Evolutionary conservation across 2,113 vertebrate species (phyloP), one percentile per base, ranked within the genome.

Genomic region (Rhinolophus ferrumequinum): DNA sequence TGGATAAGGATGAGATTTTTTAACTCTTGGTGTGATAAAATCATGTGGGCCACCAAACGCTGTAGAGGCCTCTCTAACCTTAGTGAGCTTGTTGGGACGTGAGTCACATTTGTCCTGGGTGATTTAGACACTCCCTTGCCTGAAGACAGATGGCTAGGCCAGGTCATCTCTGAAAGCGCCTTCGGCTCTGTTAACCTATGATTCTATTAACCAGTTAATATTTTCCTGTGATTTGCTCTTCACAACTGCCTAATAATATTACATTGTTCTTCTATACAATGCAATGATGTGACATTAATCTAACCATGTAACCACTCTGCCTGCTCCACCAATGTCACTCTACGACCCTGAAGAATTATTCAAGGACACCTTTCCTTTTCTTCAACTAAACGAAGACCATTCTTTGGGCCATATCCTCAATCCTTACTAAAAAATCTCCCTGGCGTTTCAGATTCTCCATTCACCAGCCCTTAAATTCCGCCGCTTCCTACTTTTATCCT

Each of bases 221-320:
- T 89, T 75, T 79, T 62, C 73, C 60, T 77, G 6, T 72, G 75
- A 90, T 89, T 73, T 90, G 33, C n/a, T 88, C 52, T 88, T 70
- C 60, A 38, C 14, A 70, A 80, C 60, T 84, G 14, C 44, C 24
- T 88, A 75, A 64, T 52, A 58, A 38, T 24, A 58, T 84, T 70
- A 47, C 5, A 41, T 1, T 44, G 3, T 86, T 69, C 85, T 88
- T 84, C 47, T 50, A 38, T 69, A 58, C 0, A 3, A 47, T 22
- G 15, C 47, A 70, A n/a, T 62, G 30, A 33, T 79, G 41, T 73
- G 89, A 85, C 60, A 81, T 82, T 91, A 79, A 77, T 76, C 70
- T 54, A 72, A 95, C 5, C 14, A 18, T 10, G 8, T 16, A 73
- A 41, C 12, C 5, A 18, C 33, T 85, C 66, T 56, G 52, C 30